phyloP scores from a whole-genome alignment of 2,888 invertebrate species.

The Ormyrus pomaceus region DNA sequence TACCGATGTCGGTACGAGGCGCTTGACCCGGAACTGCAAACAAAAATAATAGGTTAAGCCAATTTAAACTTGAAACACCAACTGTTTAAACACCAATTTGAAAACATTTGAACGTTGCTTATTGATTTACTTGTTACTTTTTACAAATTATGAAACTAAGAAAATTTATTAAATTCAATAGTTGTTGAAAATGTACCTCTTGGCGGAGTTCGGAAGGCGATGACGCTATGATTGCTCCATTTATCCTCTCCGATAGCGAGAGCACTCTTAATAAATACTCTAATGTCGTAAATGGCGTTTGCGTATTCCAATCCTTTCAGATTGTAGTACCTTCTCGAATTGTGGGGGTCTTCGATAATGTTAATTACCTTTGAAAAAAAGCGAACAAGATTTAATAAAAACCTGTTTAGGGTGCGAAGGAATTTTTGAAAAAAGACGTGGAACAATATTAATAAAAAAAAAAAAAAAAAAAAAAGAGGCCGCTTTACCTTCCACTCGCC shows the following conservation, averaged over 20 bases:
- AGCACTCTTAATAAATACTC: conserved; percentile 82
- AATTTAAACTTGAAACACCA: not conserved
- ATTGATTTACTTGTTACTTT: no score
- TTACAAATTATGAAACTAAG: no score
- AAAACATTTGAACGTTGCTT: no score
- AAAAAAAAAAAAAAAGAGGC: no score
- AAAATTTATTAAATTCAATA: no score
- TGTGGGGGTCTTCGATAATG: conserved; percentile 70
- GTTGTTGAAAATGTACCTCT: conserved; percentile 61
- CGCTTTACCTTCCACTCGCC: conserved; percentile 76
- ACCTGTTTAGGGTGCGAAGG: no score
- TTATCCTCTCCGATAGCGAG: conserved; percentile 77
- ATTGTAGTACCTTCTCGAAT: conserved; percentile 69
- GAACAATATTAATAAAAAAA: no score
- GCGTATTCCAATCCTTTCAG: conserved; percentile 81
- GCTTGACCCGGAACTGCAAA: conserved; percentile 80
- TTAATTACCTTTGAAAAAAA: conserved; percentile 63
- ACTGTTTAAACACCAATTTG: no score
- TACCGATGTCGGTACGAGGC: conserved; percentile 84
- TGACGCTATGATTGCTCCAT: conserved; percentile 84
- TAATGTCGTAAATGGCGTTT: conserved; percentile 83
- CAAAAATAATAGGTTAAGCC: no score
- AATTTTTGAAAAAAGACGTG: no score
- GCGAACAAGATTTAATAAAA: no score
- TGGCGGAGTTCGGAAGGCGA: conserved; percentile 79